Evolutionary conservation across 2,888 invertebrate species (phyloP).

Genomic region (Ornithoptera priamus): DNA sequence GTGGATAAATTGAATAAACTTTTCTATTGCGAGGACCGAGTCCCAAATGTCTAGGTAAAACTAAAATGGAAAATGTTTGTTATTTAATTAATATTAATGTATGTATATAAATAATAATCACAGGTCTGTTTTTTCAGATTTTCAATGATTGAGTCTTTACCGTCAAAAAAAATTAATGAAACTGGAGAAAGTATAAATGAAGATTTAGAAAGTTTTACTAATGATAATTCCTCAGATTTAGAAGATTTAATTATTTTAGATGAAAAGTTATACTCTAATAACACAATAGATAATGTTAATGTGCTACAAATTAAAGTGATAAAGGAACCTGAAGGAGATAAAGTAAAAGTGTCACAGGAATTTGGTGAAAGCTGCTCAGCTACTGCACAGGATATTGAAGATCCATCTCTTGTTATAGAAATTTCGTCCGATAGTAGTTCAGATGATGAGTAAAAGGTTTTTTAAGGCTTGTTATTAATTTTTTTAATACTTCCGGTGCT

Average conservation of each 20-base stretch:
- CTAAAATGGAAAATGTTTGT: too few relatives aligned
- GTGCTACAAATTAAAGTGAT: constrained; percentile 33
- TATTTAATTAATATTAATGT: too few relatives aligned
- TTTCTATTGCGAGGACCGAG: too few relatives aligned
- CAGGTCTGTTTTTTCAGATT: constrained; percentile 32
- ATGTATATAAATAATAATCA: neutral
- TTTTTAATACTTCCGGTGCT: too few relatives aligned
- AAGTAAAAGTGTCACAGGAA: constrained; percentile 40
- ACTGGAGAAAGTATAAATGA: neutral
- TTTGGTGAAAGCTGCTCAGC: constrained; percentile 48
- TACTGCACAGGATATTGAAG: constrained; percentile 51
- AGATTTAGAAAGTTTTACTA: neutral
- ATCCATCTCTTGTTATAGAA: constrained; percentile 57
- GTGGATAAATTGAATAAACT: too few relatives aligned
- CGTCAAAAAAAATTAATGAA: constrained; percentile 12
- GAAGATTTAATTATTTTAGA: neutral
- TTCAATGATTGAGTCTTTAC: constrained; percentile 32
- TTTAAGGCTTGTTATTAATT: neutral
- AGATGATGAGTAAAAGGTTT: constrained; percentile 37
- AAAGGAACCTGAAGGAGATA: constrained; percentile 36
- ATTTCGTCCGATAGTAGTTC: constrained; percentile 59
- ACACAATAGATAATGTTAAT: constrained; percentile 3
- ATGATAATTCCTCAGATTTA: neutral
- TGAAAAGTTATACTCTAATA: neutral
- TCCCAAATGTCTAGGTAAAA: too few relatives aligned